A percentile compares a stretch with the other conserved stretches of the same genome.
Conservation (phyloP, 2,113 vertebrate species). For the Brachyhypopomus gauderio region DNA sequence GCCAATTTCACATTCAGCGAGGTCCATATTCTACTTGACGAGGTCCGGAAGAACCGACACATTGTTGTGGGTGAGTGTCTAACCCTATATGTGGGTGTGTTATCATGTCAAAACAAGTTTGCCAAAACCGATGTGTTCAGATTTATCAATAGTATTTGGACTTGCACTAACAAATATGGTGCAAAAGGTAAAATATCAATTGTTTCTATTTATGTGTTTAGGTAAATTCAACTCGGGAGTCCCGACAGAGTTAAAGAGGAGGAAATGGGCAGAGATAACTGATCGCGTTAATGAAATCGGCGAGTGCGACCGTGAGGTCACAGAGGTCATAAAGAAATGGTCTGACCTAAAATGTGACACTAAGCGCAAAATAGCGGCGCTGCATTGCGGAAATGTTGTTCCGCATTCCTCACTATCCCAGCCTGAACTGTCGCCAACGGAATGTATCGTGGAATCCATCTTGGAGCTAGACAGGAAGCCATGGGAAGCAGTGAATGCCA, state of each 20-base stretch:
- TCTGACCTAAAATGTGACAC: conserved; percentile 80
- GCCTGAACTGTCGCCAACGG: conserved; percentile 72
- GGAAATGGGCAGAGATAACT: conserved; percentile 77
- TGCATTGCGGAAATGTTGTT: conserved; percentile 66
- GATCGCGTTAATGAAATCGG: conserved; percentile 78
- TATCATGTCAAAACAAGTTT: background rate
- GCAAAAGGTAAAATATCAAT: background rate
- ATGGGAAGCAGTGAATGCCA: conserved; percentile 41
- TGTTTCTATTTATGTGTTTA: conserved; percentile 43
- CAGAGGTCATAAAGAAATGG: conserved; percentile 81
- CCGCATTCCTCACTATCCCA: conserved; percentile 60
- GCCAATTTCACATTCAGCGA: conserved; percentile 78
- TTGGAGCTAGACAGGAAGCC: conserved; percentile 71
- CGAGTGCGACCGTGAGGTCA: conserved; percentile 77
- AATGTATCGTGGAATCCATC: conserved; percentile 76
- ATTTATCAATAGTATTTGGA: too few relatives aligned
- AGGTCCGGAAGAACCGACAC: conserved; percentile 75
- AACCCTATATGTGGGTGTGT: background rate
- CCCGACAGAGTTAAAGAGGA: conserved; percentile 71
- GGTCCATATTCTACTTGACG: conserved; percentile 78
- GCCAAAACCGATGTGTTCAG: too few relatives aligned
- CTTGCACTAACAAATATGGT: background rate
- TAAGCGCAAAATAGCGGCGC: conserved; percentile 74
- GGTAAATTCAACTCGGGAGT: conserved; percentile 78
- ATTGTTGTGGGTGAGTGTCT: conserved; percentile 73